A percentile compares a stretch with the other conserved stretches of the same genome.
Conservation (phyloP, 2,797 vertebrate genomes). For the Rallus crepitans region DNA sequence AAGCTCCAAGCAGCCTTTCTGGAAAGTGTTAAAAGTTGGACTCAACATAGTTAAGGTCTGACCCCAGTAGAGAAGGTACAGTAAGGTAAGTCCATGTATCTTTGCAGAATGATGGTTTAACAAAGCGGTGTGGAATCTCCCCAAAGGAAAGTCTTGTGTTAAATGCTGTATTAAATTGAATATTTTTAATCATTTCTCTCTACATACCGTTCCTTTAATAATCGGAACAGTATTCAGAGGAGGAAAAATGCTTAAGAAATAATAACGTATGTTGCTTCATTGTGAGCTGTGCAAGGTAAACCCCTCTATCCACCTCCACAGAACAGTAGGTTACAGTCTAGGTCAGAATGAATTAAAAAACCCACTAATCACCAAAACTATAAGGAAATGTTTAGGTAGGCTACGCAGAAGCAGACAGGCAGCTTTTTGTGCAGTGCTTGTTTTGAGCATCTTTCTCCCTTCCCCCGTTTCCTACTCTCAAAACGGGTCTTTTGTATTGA, state of each 20-base stretch:
- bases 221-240: background rate
- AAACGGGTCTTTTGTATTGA: background rate
- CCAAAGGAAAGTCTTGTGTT: background rate
- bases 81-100: background rate
- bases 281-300: background rate
- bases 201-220: background rate
- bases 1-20: background rate
- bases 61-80: background rate
- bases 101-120: background rate
- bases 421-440: background rate
- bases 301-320: background rate
- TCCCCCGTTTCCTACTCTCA: background rate
- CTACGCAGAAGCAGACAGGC: background rate
- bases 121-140: background rate
- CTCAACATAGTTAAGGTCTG: background rate
- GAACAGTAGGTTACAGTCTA: background rate
- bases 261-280: background rate
- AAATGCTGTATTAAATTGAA: background rate
- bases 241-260: background rate
- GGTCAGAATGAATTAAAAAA: background rate
- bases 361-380: background rate
- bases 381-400: background rate
- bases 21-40: background rate
- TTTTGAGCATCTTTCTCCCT: background rate
- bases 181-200: background rate